These are phyloP conservation scores for Melanostoma scalare DNA, from an alignment of 2,888 invertebrate species.

Conservation along the genomic window DNA sequence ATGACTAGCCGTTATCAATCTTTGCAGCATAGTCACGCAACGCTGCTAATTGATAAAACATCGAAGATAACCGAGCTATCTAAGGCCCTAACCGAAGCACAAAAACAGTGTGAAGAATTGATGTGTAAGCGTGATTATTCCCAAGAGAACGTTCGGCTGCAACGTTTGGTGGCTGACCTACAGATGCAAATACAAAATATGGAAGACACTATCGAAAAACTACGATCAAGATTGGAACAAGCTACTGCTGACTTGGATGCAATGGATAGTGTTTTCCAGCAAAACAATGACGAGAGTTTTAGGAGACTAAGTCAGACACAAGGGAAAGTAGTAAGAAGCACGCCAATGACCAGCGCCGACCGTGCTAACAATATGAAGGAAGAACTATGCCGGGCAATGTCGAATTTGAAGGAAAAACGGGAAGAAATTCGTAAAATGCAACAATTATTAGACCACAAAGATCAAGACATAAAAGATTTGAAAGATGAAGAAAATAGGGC, in stretches of 20 bases:
- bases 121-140: constrained; percentile 77
- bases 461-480: constrained; percentile 76
- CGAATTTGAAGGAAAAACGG: constrained; percentile 82
- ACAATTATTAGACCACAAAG: constrained; percentile 77
- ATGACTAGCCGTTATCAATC: constrained; percentile 84
- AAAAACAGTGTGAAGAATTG: constrained; percentile 82
- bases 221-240: constrained; percentile 78
- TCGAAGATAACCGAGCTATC: constrained; percentile 86
- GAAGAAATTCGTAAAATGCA: constrained; percentile 83
- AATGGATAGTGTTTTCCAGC: constrained; percentile 79
- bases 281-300: constrained; percentile 78
- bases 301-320: constrained; percentile 75
- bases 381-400: constrained; percentile 82
- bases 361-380: constrained; percentile 81
- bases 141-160: constrained; percentile 78
- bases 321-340: constrained; percentile 77
- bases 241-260: constrained; percentile 79
- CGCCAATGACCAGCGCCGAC: constrained; percentile 80
- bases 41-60: constrained; percentile 85
- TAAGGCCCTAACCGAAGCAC: constrained; percentile 85
- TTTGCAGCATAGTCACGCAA: constrained; percentile 85
- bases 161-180: constrained; percentile 77
- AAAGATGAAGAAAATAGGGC: constrained; percentile 80
- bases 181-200: constrained; percentile 78
- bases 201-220: constrained; percentile 78